phyloP scores from a whole-genome alignment of 2,888 invertebrate genomes.

The Lymantria monacha region DNA sequence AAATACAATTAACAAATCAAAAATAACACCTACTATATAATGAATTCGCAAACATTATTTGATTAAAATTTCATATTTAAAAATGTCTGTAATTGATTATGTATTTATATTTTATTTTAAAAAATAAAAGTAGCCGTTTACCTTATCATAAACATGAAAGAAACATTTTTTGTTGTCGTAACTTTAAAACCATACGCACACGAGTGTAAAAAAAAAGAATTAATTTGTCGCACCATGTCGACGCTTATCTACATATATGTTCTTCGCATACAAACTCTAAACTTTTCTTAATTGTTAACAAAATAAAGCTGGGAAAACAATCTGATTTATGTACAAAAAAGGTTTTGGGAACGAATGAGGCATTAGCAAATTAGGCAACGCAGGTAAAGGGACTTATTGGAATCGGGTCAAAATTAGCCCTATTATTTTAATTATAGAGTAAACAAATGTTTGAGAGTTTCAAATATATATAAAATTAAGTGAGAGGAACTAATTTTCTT shows the following conservation, averaged over 20 bases:
- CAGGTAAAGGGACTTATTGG: slow-evolving; percentile 69
- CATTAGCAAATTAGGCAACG: slow-evolving; percentile 65
- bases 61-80: too few species aligned
- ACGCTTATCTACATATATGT: slow-evolving; percentile 48
- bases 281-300: slow-evolving; percentile 60
- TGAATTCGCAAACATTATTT: too few species aligned
- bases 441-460: slow-evolving; percentile 44
- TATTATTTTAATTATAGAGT: slow-evolving; percentile 77
- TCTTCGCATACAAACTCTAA: slow-evolving; percentile 58
- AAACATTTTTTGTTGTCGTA: neutral
- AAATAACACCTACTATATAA: too few species aligned
- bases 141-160: neutral
- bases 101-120: too few species aligned
- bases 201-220: slow-evolving; percentile 32
- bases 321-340: slow-evolving; percentile 23
- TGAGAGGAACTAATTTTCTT: slow-evolving; percentile 18
- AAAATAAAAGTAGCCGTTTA: too few species aligned
- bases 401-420: slow-evolving; percentile 63
- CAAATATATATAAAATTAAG: slow-evolving; percentile 31
- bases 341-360: slow-evolving; percentile 37
- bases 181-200: neutral
- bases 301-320: slow-evolving; percentile 47
- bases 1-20: too few species aligned
- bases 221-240: slow-evolving; percentile 46
- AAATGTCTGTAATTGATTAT: too few species aligned